Base-by-base conservation (phyloP, 2,797 vertebrate species). In the Anguilla anguilla region DNA sequence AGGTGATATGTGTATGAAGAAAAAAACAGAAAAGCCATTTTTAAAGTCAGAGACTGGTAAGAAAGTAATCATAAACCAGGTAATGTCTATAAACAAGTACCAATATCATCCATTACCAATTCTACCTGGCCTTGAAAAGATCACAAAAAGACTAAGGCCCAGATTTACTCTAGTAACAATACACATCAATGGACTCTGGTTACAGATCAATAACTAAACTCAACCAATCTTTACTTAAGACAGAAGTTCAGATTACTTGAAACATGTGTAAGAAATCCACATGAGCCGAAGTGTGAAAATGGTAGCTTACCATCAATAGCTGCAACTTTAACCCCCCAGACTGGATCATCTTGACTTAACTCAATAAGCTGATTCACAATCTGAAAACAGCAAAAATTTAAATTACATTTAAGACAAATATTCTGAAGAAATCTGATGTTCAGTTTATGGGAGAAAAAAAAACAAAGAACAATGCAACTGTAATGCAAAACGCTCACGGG, bases 271-370 rank as follows among this genome's bases (percentile, higher is more conserved):
- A 64, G 25, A 64, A 10, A 28, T 35, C n/a, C 69, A 2, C 31
- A 59, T 57, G 6, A 28, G 31, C 22, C n/a, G 7, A 39, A 35
- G 7, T 35, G 31, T 43, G 9, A 64, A 64, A 4, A 31, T 53
- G 25, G 17, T 79, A 35, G 25, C 89, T 91, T 91, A 96, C 96
- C 95, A 93, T 88, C 94, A 88, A 97, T 96, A 87, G 95, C 96
- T 86, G 92, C 92, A 31, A 95, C 95, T 89, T 95, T 96, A 90
- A 96, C 94, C 90, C 95, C 95, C 95, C 95, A 95, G 43, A 92
- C 92, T 10, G 95, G 94, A 88, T 97, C 96, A 82, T 88, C 92
- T 90, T 96, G 89, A 91, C 93, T 93, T 87, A 96, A 91, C 31
- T 94, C 88, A 89, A 94, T 90, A 85, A 97, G 94, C 85, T 93